These are phyloP conservation scores for Orthochromis indermauri DNA, from an alignment of 2,113 vertebrate genomes.

Conservation along the genomic window DNA sequence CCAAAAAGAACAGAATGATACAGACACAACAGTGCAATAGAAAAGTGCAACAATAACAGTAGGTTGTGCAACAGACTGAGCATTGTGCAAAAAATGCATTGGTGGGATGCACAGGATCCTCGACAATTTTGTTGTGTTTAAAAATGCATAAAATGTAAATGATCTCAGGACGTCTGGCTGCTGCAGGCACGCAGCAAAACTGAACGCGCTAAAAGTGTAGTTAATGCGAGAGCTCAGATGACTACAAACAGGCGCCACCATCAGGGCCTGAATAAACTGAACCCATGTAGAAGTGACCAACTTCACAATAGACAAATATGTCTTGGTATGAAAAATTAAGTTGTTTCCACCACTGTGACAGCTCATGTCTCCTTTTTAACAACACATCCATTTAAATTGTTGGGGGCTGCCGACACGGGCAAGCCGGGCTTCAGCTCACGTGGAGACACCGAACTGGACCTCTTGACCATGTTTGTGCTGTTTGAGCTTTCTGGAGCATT, in stretches of 20 bases:
- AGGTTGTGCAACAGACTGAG: neutral
- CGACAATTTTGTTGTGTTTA: neutral
- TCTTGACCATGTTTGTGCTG: neutral
- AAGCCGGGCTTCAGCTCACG: neutral
- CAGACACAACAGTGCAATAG: neutral
- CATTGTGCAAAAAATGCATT: neutral
- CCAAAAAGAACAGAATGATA: neutral
- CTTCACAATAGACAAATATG: neutral
- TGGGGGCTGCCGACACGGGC: rapidly evolving
- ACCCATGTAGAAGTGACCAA: neutral
- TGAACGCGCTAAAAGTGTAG: neutral
- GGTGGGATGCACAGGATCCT: neutral
- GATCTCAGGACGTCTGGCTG: neutral
- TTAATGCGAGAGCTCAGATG: rapidly evolving
- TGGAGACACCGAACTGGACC: neutral
- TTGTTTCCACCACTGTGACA: neutral
- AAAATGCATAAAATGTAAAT: neutral
- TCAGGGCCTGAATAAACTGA: neutral
- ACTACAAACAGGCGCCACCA: neutral
- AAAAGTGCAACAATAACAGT: neutral
- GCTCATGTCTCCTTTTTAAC: rapidly evolving
- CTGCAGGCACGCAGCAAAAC: neutral
- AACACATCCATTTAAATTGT: neutral
- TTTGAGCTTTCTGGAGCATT: rapidly evolving
- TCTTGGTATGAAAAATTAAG: neutral